phyloP scores from a whole-genome alignment of 2,888 invertebrate genomes.

The Argynnis bischoffii region DNA sequence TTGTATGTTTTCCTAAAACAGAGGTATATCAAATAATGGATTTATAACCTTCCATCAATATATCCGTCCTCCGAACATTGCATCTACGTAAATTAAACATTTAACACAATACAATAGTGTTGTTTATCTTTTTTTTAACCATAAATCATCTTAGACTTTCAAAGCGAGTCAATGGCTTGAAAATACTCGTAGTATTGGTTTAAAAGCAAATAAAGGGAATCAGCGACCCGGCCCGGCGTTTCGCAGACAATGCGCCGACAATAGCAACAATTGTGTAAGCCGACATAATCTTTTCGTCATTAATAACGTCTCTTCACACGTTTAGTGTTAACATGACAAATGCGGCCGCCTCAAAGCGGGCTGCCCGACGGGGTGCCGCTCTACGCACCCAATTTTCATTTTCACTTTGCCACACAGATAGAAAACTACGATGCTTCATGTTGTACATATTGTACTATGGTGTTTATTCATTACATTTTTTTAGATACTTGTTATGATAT shows the following conservation, averaged over 20 bases:
- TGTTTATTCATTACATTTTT: not conserved
- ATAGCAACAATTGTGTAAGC: conserved; percentile 63
- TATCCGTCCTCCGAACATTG: not conserved
- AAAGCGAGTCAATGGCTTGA: conserved; percentile 34
- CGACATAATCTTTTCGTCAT: conserved; percentile 73
- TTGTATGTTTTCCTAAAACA: too few relatives aligned
- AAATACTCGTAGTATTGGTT: conserved; percentile 38
- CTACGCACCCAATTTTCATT: conserved; percentile 55
- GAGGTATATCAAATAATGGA: not conserved
- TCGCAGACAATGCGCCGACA: conserved; percentile 44
- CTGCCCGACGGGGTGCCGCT: conserved; percentile 61
- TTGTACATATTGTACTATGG: too few relatives aligned
- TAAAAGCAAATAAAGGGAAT: conserved; percentile 47
- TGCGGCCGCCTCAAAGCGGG: conserved; percentile 64
- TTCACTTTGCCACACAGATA: conserved; percentile 57
- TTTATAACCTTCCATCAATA: not conserved
- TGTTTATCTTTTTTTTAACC: conserved; percentile 31
- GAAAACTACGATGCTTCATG: conserved; percentile 32
- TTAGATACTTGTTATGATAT: too few relatives aligned
- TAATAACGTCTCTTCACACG: conserved; percentile 78
- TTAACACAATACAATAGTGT: conserved; percentile 26
- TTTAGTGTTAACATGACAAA: conserved; percentile 81
- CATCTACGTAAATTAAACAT: not conserved
- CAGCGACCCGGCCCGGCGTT: conserved; percentile 35
- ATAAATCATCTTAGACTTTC: conserved; percentile 38